Percentiles rank a stretch among this genome's conserved stretches.
Conservation (phyloP, 2,888 invertebrate genomes). For the Dicranocentrus wangi region DNA sequence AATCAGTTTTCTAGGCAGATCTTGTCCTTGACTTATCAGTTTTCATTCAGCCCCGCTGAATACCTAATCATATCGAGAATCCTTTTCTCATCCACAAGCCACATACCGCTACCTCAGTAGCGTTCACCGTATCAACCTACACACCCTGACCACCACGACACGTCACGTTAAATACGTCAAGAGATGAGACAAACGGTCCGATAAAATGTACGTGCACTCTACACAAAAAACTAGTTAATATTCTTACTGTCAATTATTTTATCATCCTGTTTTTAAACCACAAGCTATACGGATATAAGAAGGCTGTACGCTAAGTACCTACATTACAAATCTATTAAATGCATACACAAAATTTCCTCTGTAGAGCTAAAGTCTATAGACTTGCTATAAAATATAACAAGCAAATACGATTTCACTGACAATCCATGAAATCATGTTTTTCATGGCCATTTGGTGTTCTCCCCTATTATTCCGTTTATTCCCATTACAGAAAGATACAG, state of each 20-base stretch:
- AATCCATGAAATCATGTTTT: conserved; percentile 53
- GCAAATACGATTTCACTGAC: conserved; percentile 27
- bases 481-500: conserved; percentile 8
- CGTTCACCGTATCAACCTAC: background rate
- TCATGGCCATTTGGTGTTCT: conserved; percentile 30
- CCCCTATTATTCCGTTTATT: background rate
- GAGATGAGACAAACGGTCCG: background rate
- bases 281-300: background rate
- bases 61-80: background rate
- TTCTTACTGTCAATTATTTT: conserved; percentile 3
- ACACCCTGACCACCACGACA: background rate
- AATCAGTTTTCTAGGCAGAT: too few relatives aligned
- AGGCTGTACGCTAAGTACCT: background rate
- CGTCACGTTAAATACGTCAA: background rate
- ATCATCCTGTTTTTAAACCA: conserved; percentile 15
- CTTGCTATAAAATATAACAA: too few relatives aligned
- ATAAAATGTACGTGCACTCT: background rate
- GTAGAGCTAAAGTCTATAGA: too few relatives aligned
- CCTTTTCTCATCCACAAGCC: background rate
- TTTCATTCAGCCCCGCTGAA: background rate
- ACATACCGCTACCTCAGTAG: background rate
- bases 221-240: conserved; percentile 16
- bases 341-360: background rate
- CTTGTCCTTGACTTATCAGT: conserved; percentile 1
- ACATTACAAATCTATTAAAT: background rate